Base-by-base conservation (phyloP, 2,797 vertebrate genomes). In the Macropodus opercularis region DNA sequence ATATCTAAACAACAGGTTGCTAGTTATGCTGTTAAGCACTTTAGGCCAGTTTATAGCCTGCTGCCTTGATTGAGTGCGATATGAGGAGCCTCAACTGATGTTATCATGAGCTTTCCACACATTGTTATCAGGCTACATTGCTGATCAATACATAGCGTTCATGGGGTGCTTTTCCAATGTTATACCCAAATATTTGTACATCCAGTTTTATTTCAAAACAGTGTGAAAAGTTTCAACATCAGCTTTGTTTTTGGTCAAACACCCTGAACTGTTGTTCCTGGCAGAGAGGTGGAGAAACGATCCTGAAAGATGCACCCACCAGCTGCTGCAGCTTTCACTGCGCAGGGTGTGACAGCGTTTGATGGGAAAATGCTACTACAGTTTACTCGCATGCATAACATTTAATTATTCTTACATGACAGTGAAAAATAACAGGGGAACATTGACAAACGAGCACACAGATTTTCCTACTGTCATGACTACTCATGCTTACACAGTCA, bases 201-300 rank as follows among this genome's bases (percentile, higher is more conserved):
- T 65, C 8, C 8, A 38, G 22, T 51, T 67, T 36, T 43, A 64
- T 57, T 66, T 21, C 43, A 67, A 55, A 72, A 50, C 24, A 42
- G 42, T 22, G 21, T 53, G 21, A 75, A 50, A 17, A 48, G 52
- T 64, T 76, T 70, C 21, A 52, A 24, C 17, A 54, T 23, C n/a
- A 49, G 48, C 26, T 67, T 1, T 62, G 23, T 62, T 58, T 41
- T 53, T 69, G 55, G 36, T 74, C 41, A 63, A 26, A 47, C 59
- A 71, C 26, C 23, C 11, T 27, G 38, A 70, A 35, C 12, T 76
- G 49, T 63, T 80, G 22, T 54, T 66, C 23, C 44, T 79, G 47
- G 51, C 57, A 56, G 31, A 63, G 26, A 34, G n/a, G 21, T 41
- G 12, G 44, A 23, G 48, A 67, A 53, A 59, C 6, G 0, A 61